phyloP scores from a whole-genome alignment of 2,888 invertebrate species.

The Tachystola acroxantha region DNA sequence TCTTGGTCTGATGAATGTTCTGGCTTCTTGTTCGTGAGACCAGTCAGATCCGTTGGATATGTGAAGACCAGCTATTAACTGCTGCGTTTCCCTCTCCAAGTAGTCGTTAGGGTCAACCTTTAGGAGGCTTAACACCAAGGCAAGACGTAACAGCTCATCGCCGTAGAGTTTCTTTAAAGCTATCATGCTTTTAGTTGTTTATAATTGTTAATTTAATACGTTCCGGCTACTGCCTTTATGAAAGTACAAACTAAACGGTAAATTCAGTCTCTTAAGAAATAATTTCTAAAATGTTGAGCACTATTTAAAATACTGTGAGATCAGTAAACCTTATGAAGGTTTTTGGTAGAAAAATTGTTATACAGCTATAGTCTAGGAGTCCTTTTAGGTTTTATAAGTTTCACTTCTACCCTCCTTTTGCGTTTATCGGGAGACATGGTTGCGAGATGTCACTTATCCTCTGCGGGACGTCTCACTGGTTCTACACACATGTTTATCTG shows the following conservation, averaged over 20 bases:
- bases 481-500: conserved; percentile 27
- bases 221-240: conserved; percentile 8
- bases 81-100: conserved; percentile 75
- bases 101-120: conserved; percentile 86
- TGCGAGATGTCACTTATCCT: conserved; percentile 44
- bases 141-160: conserved; percentile 88
- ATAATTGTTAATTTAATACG: conserved; percentile 11
- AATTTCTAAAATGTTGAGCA: conserved; percentile 43
- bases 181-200: conserved; percentile 76
- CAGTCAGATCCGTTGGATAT: conserved; percentile 83
- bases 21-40: conserved; percentile 78
- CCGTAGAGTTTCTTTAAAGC: conserved; percentile 89
- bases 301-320: conserved; percentile 54
- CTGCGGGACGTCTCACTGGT: conserved; percentile 18
- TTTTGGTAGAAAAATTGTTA: conserved; percentile 13
- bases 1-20: conserved; percentile 77
- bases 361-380: conserved; percentile 30
- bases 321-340: conserved; percentile 28
- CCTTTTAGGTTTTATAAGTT: conserved; percentile 27
- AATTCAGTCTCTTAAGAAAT: conserved; percentile 26
- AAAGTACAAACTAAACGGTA: conserved; percentile 12
- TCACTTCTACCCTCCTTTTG: conserved; percentile 47
- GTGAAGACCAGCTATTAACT: conserved; percentile 76
- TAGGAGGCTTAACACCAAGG: conserved; percentile 88
- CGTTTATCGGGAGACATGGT: conserved; percentile 69